Evolutionary conservation across 2,797 vertebrate species (phyloP).

Genomic region (Sparus aurata): DNA sequence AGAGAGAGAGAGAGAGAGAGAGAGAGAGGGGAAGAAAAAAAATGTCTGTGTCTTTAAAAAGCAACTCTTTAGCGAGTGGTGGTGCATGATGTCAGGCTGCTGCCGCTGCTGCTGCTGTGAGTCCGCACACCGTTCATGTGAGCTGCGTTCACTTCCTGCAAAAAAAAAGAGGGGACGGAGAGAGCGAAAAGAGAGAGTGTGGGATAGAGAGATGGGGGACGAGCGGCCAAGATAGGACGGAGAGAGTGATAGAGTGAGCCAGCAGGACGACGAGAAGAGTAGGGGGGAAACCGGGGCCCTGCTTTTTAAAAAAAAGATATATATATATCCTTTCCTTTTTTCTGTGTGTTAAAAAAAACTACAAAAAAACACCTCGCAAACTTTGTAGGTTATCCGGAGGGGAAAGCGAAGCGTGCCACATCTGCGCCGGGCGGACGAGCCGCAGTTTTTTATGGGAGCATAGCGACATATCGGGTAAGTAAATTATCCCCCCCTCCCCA

Average conservation of each 20-base stretch:
- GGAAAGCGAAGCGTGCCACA: constrained; percentile 55
- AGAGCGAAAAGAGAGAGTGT: constrained; percentile 65
- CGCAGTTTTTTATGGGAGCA: constrained; percentile 75
- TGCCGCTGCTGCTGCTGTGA: constrained; percentile 60
- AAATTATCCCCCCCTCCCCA: constrained; percentile 22
- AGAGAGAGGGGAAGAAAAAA: neutral
- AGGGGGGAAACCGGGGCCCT: constrained; percentile 70
- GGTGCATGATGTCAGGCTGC: constrained; percentile 89
- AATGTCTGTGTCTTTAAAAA: constrained; percentile 87
- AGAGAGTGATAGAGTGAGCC: constrained; percentile 71
- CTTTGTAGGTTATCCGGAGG: constrained; percentile 78
- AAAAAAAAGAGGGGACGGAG: constrained; percentile 66
- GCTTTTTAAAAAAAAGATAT: constrained; percentile 10
- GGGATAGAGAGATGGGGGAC: constrained; percentile 65
- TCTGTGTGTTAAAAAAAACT: neutral
- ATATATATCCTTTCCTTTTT: neutral
- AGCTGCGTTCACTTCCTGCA: constrained; percentile 91
- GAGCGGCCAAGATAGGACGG: constrained; percentile 65
- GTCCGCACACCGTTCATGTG: constrained; percentile 88
- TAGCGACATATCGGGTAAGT: constrained; percentile 83
- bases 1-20: neutral
- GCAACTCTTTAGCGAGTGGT: constrained; percentile 73
- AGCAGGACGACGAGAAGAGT: constrained; percentile 56
- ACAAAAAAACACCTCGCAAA: constrained; percentile 73
- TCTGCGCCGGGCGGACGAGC: constrained; percentile 70